phyloP scores from a whole-genome alignment of 2,113 vertebrate genomes.

The Trinectes maculatus region DNA sequence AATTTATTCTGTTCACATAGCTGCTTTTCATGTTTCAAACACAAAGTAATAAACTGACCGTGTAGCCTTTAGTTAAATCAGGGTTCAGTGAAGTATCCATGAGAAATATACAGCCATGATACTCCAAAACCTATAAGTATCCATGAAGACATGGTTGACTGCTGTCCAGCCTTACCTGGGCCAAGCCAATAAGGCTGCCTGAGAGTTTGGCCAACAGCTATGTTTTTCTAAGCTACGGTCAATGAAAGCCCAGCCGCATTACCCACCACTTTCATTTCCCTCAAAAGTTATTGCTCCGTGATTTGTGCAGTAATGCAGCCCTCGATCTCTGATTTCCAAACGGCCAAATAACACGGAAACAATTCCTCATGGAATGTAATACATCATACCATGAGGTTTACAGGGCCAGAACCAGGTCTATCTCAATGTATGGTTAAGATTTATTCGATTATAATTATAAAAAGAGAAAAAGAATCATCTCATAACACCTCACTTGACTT shows the following conservation, averaged over 20 bases:
- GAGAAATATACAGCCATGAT: conserved; percentile 41
- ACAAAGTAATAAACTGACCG: conserved; percentile 28
- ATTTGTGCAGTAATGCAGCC: conserved; percentile 31
- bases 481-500: background rate
- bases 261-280: conserved; percentile 57
- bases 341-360: background rate
- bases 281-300: conserved; percentile 56
- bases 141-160: conserved; percentile 1
- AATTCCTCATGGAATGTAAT: background rate
- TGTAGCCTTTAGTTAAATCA: conserved; percentile 1
- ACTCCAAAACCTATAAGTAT: conserved; percentile 34
- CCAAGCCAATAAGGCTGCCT: background rate
- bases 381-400: background rate
- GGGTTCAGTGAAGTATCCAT: conserved; percentile 8
- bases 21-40: background rate
- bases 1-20: background rate
- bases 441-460: too few relatives aligned
- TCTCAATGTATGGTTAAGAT: too few relatives aligned
- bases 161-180: background rate
- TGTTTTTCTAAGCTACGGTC: conserved; percentile 45
- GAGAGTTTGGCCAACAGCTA: conserved; percentile 51
- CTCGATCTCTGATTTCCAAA: conserved; percentile 10
- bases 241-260: conserved; percentile 21
- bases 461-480: too few relatives aligned
- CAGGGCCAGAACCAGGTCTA: background rate